A percentile compares a stretch with the other conserved stretches of the same genome.
Evolutionary conservation across 2,113 vertebrate species (phyloP).

Genomic region (Asarcornis scutulata): DNA sequence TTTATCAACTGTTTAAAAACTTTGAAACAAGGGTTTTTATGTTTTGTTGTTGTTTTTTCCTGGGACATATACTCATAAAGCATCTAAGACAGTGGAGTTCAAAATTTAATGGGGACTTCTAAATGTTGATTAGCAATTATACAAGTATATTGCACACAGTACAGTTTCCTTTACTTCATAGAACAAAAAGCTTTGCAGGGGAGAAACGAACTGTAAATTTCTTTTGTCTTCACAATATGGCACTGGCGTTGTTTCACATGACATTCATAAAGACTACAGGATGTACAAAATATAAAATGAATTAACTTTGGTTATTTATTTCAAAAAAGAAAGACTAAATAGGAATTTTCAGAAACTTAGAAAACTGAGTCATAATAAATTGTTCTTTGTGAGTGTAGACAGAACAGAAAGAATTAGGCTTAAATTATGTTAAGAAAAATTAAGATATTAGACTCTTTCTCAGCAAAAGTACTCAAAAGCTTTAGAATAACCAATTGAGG

Average conservation of each 20-base stretch:
- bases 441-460: not conserved
- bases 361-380: not conserved
- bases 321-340: not conserved
- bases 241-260: not conserved
- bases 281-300: not conserved
- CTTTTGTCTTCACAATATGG: not conserved
- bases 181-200: not conserved
- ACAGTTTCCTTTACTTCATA: not conserved
- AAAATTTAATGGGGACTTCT: not conserved
- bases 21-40: not conserved
- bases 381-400: accelerated
- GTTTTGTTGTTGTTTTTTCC: not conserved
- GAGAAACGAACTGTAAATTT: not conserved
- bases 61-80: not conserved
- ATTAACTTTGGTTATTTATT: not conserved
- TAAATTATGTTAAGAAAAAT: not conserved
- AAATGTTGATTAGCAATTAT: not conserved
- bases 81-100: not conserved
- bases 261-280: not conserved
- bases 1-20: not conserved
- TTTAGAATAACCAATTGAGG: not conserved
- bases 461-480: not conserved
- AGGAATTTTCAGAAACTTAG: not conserved
- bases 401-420: not conserved
- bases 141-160: not conserved